Evolutionary conservation across 2,888 invertebrate genomes (phyloP), one percentile per base, ranked within the genome.

Genomic region (Oasisia sp.): DNA sequence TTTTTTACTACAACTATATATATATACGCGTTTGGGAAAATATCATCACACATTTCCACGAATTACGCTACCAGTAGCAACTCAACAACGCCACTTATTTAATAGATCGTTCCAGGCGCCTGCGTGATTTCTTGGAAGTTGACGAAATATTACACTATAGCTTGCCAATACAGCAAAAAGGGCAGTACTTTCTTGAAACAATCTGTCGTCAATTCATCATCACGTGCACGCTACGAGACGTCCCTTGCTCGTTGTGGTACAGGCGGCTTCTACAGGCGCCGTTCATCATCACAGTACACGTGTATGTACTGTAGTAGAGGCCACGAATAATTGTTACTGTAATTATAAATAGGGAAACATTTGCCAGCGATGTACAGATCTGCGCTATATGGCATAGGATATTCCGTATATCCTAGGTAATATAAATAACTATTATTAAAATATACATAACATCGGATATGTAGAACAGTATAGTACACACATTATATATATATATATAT

Each of bases 111-210:
- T 74, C 74, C 74, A 27, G 74, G 74, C 74, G 74, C 74, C 50
- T 50, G 50, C 50, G 50, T 74, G 74, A 27, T 74, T 74, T 74
- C 74, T 74, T 74, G 74, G 74, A 74, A 74, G 74, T 74, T 74
- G 1, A 74, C 74, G 74, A 74, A 74, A 74, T 74, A 74, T 74
- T 74, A 74, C 27, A 74, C 74, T 74, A 38, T 4, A 74, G 74
- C 74, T n/a, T 74, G 74, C 74, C 74, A 74, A 74, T n/a, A 50
- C 14, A n/a, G 74, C 27, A 74, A 74, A 74, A 74, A 74, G 74
- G 14, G n/a, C 74, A 74, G 5, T 74, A 74, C 74, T 74, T 74
- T 74, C 74, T 27, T 19, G 74, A 74, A n/a, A 74, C 74, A 74
- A 74, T 74, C 74, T 74, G 74, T 74, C 38, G 38, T 38, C 38